These are phyloP conservation scores for Apus apus DNA, from an alignment of 2,113 vertebrate genomes.

Conservation along the genomic window DNA sequence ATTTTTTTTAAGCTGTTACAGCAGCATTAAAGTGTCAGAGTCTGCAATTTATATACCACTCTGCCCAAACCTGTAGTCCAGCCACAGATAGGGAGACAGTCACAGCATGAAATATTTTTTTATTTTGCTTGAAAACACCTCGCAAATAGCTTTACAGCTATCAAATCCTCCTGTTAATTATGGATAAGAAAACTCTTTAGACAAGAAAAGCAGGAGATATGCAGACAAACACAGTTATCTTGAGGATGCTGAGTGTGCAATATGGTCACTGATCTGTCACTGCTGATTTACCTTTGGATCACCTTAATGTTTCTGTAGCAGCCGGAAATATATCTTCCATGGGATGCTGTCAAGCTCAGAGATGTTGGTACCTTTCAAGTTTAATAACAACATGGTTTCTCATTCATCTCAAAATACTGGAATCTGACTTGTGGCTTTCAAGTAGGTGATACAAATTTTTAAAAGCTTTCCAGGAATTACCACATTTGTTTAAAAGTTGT, in stretches of 20 bases:
- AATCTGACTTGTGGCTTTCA: conserved; percentile 51
- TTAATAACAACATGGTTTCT: conserved; percentile 64
- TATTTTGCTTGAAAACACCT: conserved; percentile 34
- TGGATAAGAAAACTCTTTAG: conserved; percentile 20
- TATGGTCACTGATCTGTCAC: conserved; percentile 51
- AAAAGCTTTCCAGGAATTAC: conserved; percentile 39
- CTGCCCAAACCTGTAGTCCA: conserved; percentile 2
- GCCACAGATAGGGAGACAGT: not conserved
- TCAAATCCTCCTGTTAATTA: conserved; percentile 40
- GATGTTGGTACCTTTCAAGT: conserved; percentile 28
- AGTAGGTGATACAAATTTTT: conserved; percentile 47
- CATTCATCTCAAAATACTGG: conserved; percentile 55
- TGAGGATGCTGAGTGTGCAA: conserved; percentile 22
- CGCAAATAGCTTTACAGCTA: conserved; percentile 7
- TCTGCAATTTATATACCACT: conserved; percentile 26
- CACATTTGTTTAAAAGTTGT: conserved; percentile 29
- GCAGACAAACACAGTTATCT: conserved; percentile 14
- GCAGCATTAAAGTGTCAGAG: conserved; percentile 39
- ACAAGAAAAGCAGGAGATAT: conserved; percentile 22
- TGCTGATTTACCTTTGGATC: conserved; percentile 74
- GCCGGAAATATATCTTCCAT: conserved; percentile 72
- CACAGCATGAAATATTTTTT: conserved; percentile 22
- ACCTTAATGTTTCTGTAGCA: conserved; percentile 68
- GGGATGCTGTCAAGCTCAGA: conserved; percentile 33
- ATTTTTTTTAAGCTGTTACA: conserved; percentile 43